A percentile compares a stretch with the other conserved stretches of the same genome.
These are phyloP conservation scores for Peribatodes rhomboidaria DNA, from an alignment of 2,888 invertebrate genomes.

Conservation along the genomic window DNA sequence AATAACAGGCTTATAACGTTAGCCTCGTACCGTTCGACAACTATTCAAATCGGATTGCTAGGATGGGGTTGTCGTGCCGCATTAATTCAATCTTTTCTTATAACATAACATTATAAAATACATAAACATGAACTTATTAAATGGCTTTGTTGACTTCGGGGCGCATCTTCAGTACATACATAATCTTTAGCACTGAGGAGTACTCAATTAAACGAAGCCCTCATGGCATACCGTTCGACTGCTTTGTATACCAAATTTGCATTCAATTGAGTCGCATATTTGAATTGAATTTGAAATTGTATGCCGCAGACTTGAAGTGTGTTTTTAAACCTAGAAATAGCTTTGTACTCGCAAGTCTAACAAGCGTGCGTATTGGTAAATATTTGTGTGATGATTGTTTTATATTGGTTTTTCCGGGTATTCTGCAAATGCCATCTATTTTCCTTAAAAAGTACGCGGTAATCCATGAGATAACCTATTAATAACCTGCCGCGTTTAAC, in stretches of 20 bases:
- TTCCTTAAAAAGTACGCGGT: too few species aligned
- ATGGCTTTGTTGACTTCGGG: background rate
- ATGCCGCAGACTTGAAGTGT: slow-evolving; percentile 21
- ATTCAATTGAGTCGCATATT: slow-evolving; percentile 49
- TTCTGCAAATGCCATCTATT: too few species aligned
- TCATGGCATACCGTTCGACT: slow-evolving; percentile 33
- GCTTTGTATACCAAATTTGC: slow-evolving; percentile 49
- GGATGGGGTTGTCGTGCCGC: background rate
- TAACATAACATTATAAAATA: slow-evolving; percentile 6
- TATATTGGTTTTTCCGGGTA: too few species aligned
- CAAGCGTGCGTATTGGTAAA: background rate
- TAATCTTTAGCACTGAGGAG: slow-evolving; percentile 15
- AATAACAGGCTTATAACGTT: background rate
- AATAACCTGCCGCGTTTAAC: too few species aligned
- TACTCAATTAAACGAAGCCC: slow-evolving; percentile 14
- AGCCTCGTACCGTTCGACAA: background rate
- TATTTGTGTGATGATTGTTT: slow-evolving; percentile 1
- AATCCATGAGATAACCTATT: too few species aligned
- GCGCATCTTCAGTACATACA: slow-evolving; percentile 10
- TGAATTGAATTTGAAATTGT: slow-evolving; percentile 44
- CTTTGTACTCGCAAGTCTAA: background rate
- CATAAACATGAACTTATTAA: background rate
- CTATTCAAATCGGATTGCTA: background rate
- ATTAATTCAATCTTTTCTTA: background rate
- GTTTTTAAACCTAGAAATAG: slow-evolving; percentile 12